These are phyloP conservation scores for Parelbella ahira DNA, from an alignment of 2,888 invertebrate genomes.

Conservation along the genomic window DNA sequence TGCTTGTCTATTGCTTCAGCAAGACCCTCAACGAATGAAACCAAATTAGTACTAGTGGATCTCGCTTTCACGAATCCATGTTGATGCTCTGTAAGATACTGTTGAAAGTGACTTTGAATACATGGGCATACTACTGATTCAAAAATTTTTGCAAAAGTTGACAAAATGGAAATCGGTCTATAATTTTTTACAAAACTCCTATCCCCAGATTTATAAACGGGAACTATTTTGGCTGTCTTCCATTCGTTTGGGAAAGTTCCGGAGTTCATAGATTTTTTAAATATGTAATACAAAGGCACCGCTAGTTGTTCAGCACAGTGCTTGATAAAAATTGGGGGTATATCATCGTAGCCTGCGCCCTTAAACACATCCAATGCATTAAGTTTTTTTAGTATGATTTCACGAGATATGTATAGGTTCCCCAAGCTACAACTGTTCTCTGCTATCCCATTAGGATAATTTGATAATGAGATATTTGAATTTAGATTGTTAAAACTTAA, in stretches of 20 bases:
- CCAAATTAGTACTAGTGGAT: conserved; percentile 27
- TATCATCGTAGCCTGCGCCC: conserved; percentile 3
- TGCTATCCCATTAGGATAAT: no score
- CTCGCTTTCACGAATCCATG: conserved; percentile 7
- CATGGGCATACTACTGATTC: conserved; percentile 18
- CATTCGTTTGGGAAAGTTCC: conserved; percentile 5
- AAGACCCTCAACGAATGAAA: conserved; percentile 24
- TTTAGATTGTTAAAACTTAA: not conserved
- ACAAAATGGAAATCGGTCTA: not conserved
- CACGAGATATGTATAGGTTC: no score
- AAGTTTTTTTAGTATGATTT: not conserved
- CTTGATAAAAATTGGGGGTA: conserved; percentile 10
- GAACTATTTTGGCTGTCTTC: conserved; percentile 8
- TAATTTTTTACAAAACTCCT: conserved; percentile 4
- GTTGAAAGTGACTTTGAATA: conserved; percentile 14
- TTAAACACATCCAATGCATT: not conserved
- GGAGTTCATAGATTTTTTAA: conserved; percentile 6
- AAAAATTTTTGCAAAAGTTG: conserved; percentile 22
- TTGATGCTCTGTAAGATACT: conserved; percentile 2
- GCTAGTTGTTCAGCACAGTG: not conserved
- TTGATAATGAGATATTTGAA: no score
- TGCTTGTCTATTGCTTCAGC: conserved; percentile 11
- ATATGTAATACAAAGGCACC: conserved; percentile 1
- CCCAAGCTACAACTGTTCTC: no score
- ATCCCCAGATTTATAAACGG: conserved; percentile 3